Percentiles rank a stretch among this genome's conserved stretches.
Evolutionary conservation across 2,888 invertebrate genomes (phyloP).

Genomic region (Parthenolecanium corni): DNA sequence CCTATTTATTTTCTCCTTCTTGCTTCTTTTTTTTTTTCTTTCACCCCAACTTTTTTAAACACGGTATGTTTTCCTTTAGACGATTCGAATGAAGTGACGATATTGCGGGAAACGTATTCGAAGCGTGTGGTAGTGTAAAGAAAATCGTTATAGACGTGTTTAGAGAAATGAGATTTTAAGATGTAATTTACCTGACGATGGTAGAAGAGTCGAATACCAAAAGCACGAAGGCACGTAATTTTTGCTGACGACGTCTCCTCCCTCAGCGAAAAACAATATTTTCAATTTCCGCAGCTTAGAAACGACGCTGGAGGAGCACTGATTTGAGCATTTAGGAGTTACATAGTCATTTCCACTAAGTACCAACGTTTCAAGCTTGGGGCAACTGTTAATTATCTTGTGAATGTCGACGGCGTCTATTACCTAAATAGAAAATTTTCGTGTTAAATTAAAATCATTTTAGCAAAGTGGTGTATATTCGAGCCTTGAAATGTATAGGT

Average conservation of each 20-base stretch:
- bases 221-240: constrained; percentile 36
- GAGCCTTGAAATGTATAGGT: too few species aligned
- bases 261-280: constrained; percentile 36
- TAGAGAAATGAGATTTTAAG: not conserved
- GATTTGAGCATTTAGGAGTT: constrained; percentile 30
- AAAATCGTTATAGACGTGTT: not conserved
- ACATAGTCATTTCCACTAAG: constrained; percentile 36
- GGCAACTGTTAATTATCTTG: constrained; percentile 34
- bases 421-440: constrained; percentile 33
- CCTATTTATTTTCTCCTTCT: too few species aligned
- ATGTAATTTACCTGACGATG: not conserved
- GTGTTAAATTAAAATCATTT: too few species aligned
- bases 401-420: constrained; percentile 37
- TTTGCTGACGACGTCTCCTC: constrained; percentile 37
- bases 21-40: not conserved
- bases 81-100: too few species aligned
- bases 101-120: not conserved
- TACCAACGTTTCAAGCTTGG: constrained; percentile 34
- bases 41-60: not conserved
- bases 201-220: constrained; percentile 34
- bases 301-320: constrained; percentile 4
- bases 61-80: not conserved
- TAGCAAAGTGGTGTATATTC: too few species aligned
- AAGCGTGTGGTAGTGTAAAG: not conserved
- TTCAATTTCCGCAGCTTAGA: constrained; percentile 31